These are phyloP conservation scores for Spongia lamella DNA, from an alignment of 37 sponge, comb jelly and placozoan species.

Conservation along the genomic window DNA sequence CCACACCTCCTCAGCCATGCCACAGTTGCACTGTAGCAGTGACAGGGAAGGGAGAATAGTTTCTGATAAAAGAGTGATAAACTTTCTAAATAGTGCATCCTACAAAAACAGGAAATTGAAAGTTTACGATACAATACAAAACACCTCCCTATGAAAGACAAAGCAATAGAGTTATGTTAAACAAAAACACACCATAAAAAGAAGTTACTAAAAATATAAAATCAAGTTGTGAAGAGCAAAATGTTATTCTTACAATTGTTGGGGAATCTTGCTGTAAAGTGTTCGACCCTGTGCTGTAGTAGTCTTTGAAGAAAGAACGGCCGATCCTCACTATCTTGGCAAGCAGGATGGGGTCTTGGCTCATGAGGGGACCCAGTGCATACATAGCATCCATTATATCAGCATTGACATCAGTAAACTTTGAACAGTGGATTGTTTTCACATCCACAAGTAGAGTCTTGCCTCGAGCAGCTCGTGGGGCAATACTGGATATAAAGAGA, in stretches of 20 bases:
- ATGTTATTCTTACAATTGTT: neutral
- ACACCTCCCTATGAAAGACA: too few species aligned
- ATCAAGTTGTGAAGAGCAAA: too few species aligned
- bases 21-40: slow-evolving; percentile 87
- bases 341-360: slow-evolving; percentile 74
- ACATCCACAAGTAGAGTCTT: neutral
- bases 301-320: slow-evolving; percentile 66
- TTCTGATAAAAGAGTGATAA: slow-evolving; percentile 60
- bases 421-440: slow-evolving; percentile 12
- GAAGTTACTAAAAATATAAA: neutral
- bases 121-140: too few species aligned
- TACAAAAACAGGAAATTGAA: neutral
- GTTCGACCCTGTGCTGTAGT: neutral
- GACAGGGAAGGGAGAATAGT: slow-evolving; percentile 86
- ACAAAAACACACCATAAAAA: neutral
- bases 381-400: slow-evolving; percentile 64
- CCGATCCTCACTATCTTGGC: slow-evolving; percentile 86
- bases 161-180: neutral
- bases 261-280: slow-evolving; percentile 18
- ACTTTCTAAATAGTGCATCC: slow-evolving; percentile 41
- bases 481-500: slow-evolving; percentile 13
- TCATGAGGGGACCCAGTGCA: slow-evolving; percentile 74
- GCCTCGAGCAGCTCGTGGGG: slow-evolving; percentile 57
- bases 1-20: slow-evolving; percentile 93
- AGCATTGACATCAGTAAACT: slow-evolving; percentile 20